A percentile compares a stretch with the other conserved stretches of the same genome.
phyloP scores from a whole-genome alignment of 2,797 vertebrate species.

The Enteromius fasciolatus region DNA sequence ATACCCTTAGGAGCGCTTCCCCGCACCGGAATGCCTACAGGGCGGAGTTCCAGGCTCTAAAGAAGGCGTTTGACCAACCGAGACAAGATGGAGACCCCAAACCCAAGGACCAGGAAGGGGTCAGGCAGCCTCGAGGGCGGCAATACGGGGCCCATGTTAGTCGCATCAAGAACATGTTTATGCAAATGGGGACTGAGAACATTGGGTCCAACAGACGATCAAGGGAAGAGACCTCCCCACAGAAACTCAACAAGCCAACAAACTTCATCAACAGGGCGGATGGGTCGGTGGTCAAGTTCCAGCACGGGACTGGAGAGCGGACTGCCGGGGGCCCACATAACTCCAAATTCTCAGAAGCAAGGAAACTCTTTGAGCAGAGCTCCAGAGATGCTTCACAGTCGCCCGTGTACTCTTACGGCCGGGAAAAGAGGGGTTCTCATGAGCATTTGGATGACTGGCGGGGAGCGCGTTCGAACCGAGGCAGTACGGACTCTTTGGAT shows the following conservation, averaged over 20 bases:
- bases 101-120: slow-evolving; percentile 83
- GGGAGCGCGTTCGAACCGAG: slow-evolving; percentile 87
- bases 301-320: slow-evolving; percentile 81
- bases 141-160: slow-evolving; percentile 97
- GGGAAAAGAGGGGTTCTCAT: slow-evolving; percentile 83
- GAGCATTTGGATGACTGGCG: slow-evolving; percentile 91
- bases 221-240: slow-evolving; percentile 82
- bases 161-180: slow-evolving; percentile 98
- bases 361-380: slow-evolving; percentile 94
- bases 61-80: slow-evolving; percentile 96
- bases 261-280: slow-evolving; percentile 91
- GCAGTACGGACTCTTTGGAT: slow-evolving; percentile 95
- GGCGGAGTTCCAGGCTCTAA: slow-evolving; percentile 96
- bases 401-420: slow-evolving; percentile 86
- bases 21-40: slow-evolving; percentile 98
- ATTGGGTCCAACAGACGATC: slow-evolving; percentile 69
- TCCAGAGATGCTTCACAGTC: slow-evolving; percentile 84
- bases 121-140: slow-evolving; percentile 88
- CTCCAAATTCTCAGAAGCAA: slow-evolving; percentile 93
- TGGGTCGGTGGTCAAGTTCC: slow-evolving; percentile 87
- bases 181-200: slow-evolving; percentile 94
- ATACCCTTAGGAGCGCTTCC: slow-evolving; percentile 94
- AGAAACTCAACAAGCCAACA: slow-evolving; percentile 86
- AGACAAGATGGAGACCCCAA: slow-evolving; percentile 84
- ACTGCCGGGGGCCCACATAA: slow-evolving; percentile 74